These are phyloP conservation scores for Unio delphinus DNA, from an alignment of 2,888 invertebrate genomes.

Conservation along the genomic window DNA sequence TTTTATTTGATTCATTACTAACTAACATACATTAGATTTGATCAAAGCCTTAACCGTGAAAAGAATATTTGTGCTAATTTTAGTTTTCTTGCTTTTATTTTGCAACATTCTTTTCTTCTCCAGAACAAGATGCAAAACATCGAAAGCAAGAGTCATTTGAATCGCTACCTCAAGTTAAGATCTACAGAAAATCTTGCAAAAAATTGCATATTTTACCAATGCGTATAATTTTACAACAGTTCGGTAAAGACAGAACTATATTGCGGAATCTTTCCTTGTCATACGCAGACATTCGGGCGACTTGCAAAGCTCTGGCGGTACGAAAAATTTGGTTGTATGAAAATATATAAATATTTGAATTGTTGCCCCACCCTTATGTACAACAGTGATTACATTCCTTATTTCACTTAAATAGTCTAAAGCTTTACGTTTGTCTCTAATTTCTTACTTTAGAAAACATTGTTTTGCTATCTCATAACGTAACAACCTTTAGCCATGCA, in stretches of 20 bases:
- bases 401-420: not conserved
- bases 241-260: constrained; percentile 2
- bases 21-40: no score
- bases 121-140: no score
- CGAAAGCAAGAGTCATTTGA: no score
- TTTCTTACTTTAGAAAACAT: not conserved
- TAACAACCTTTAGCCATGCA: no score
- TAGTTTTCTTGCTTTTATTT: no score
- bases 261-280: constrained; percentile 42
- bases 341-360: not conserved
- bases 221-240: constrained; percentile 24
- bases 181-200: constrained; percentile 34
- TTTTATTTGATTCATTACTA: no score
- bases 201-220: constrained; percentile 38
- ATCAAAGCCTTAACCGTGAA: no score
- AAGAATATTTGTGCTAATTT: no score
- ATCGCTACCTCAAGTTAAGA: no score
- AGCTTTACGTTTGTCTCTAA: not conserved
- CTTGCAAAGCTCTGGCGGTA: constrained; percentile 45
- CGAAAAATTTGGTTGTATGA: constrained; percentile 5
- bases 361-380: not conserved
- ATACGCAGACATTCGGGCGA: constrained; percentile 36
- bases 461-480: not conserved
- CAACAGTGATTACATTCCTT: no score
- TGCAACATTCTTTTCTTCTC: no score